Conservation (phyloP, 2,888 invertebrate genomes). For the Tiliacea aurago region DNA sequence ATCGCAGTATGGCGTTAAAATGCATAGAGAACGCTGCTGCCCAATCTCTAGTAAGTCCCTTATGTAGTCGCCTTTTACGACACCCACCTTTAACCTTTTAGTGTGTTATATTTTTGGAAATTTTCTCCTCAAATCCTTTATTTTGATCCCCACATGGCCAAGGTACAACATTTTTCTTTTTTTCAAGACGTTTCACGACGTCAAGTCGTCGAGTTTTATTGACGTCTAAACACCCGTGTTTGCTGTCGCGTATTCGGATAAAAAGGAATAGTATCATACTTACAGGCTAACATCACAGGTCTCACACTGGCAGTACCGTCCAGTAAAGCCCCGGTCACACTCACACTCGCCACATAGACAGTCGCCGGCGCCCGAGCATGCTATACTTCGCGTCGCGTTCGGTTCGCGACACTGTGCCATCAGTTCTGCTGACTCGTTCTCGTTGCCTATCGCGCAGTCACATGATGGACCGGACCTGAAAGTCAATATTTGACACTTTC, state of each 20-base stretch:
- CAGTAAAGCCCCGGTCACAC: conserved; percentile 91
- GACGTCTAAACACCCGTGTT: background rate
- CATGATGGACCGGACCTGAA: conserved; percentile 90
- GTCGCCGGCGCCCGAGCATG: conserved; percentile 93
- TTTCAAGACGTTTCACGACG: background rate
- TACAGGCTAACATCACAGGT: conserved; percentile 89
- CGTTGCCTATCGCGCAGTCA: conserved; percentile 87
- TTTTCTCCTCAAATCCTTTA: background rate
- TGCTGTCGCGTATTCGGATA: background rate
- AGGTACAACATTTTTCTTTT: background rate
- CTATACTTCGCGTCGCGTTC: conserved; percentile 78
- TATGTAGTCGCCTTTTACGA: too few relatives aligned
- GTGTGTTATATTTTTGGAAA: background rate
- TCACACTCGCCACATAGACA: conserved; percentile 94
- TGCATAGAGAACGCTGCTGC: too few relatives aligned
- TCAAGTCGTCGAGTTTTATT: too few relatives aligned
- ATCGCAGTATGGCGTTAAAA: too few relatives aligned
- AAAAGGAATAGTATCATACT: conserved; percentile 60
- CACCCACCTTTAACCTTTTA: too few relatives aligned
- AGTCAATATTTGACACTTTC: background rate
- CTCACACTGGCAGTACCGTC: conserved; percentile 92
- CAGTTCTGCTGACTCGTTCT: conserved; percentile 82
- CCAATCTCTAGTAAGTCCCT: too few relatives aligned
- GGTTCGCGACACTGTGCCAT: conserved; percentile 81
- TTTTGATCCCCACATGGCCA: background rate